Evolutionary conservation across 1,140 invertebrate genomes (phyloP), one percentile per base, ranked within the genome.

Genomic region (Andrena cerasifolii): DNA sequence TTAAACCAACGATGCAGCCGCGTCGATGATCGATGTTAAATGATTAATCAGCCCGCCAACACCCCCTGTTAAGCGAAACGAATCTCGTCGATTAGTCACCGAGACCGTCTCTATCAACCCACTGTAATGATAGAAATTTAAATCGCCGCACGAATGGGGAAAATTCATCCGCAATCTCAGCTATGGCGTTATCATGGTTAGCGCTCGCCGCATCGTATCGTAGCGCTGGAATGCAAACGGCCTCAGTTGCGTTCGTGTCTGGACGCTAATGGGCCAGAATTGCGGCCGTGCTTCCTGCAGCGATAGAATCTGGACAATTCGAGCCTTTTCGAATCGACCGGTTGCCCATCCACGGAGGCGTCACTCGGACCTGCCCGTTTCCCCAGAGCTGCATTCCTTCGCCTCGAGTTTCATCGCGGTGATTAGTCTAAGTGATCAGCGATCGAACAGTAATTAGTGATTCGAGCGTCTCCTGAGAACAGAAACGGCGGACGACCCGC

Each of bases 401-500:
- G 33, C 33, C 5, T 43, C 28, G 53, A n/a, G n/a, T n/a, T 79
- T 83, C 45, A 83, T 80, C 47, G 53, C 68, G 49, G 56, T 24
- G 51, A 80, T 81, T 65, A 78, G 58, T 28, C 21, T 24, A 54
- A 71, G 24, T 61, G 54, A 67, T 47, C 80, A n/a, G 16, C 67
- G 47, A 74, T 78, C 53, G 78, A 73, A 80, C 40, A 8, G 61
- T 62, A 81, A 73, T 83, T 83, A 78, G 68, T 47, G 40, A 28
- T 3, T 21, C n/a, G 21, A 12, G 12, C n/a, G 36, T 68, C 43
- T 68, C 26, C 3, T 5, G 66, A 65, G 58, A 2, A 40, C 21
- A 16, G n/a, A 18, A n/a, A 54, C 7, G 26, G 14, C n/a, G n/a
- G n/a, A n/a, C 56, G 56, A 51, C 31, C 58, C 74, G 74, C 62